Conservation (phyloP, 1,140 invertebrate species). For the Eubasilissa regina region DNA sequence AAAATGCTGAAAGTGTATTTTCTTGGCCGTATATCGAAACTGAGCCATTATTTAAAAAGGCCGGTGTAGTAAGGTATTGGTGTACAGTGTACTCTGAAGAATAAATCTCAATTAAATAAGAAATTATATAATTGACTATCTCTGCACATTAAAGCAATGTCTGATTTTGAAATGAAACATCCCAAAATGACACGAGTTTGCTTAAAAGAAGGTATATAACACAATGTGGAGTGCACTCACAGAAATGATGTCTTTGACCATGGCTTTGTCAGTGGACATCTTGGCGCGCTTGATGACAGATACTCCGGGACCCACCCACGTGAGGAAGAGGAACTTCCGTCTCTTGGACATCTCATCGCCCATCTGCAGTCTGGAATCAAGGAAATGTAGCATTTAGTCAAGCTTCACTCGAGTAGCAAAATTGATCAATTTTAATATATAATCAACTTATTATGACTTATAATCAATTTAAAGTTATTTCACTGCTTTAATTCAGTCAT, state of each 20-base stretch:
- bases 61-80: too few species aligned
- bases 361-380: conserved; percentile 74
- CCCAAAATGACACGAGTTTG: not conserved
- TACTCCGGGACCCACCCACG: conserved; percentile 83
- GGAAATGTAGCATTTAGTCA: not conserved
- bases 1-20: too few species aligned
- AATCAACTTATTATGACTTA: too few species aligned
- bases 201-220: not conserved
- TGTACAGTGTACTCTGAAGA: too few species aligned
- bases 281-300: conserved; percentile 83
- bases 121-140: not conserved
- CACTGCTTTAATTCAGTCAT: too few species aligned
- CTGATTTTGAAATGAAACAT: not conserved
- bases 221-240: conserved; percentile 70
- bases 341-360: conserved; percentile 87
- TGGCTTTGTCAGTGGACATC: conserved; percentile 85
- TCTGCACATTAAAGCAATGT: not conserved
- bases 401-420: too few species aligned
- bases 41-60: too few species aligned
- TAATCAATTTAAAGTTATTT: too few species aligned
- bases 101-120: too few species aligned
- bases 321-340: conserved; percentile 84
- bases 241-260: conserved; percentile 82
- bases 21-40: too few species aligned
- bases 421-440: too few species aligned